Base-by-base conservation (phyloP, 1,140 invertebrate genomes). In the Pogonognathellus flavescens region DNA sequence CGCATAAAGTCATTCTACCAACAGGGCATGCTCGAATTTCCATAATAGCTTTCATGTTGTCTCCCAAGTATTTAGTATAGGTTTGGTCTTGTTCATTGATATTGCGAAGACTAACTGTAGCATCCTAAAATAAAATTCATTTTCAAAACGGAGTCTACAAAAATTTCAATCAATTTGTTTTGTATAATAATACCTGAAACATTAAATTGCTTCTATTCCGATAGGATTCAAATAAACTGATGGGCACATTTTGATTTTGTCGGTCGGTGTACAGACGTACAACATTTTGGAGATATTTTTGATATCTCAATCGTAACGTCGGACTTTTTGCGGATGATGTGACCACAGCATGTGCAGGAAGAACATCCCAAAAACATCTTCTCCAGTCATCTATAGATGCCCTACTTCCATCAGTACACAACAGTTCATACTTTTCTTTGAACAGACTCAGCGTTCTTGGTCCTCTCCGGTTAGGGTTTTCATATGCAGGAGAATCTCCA, bases 341-440 rank as follows among this genome's bases (percentile, higher is more conserved):
- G 1, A 97, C 95, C 49, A 99, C 91, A 7, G 97, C 95, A 90
- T 98, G 94, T 0, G 96, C 94, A 0, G 97, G 96, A 8, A 97
- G 94, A 80, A 91, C 90, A 8, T 97, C 97, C 95, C 97, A 96
- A 90, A 97, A 94, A 90, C 97, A 99, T n/a, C 90, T 90, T 16
- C 92, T 91, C 91, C 95, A 98, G 53, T 96, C 93, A 18, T 93
- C 93, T 1, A 98, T 90, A 0, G 94, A 89, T 53, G 91, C 92
- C 1, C 95, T 92, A 10, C 92, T 93, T 1, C 97, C 97, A 91
- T 98, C 95, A 2, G 92, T 93, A 91, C 98, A 99, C 0, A 99
- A 91, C 20, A 99, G 90, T 89, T 97, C 94, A 91, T 97, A 98
- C 22, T 94, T 91, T 10, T 89, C 85, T 31, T 80, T 82, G 82